Conservation (phyloP, 2,797 vertebrate genomes). For the Tapera naevia region DNA sequence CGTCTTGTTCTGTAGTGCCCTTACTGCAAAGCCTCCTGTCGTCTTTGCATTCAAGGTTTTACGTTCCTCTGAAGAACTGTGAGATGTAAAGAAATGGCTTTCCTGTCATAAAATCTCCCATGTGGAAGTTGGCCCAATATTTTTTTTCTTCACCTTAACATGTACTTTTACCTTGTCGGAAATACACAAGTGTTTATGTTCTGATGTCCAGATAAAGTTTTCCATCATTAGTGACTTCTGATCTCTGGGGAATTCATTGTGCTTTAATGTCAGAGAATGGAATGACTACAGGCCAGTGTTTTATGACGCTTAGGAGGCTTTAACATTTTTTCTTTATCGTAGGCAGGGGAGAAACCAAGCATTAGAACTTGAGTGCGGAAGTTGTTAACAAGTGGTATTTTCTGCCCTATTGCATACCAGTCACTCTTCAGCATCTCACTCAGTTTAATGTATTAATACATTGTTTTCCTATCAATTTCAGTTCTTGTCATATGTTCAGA, state of each 20-base stretch:
- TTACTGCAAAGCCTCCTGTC: not conserved
- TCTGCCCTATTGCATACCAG: not conserved
- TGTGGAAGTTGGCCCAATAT: not conserved
- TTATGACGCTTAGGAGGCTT: not conserved
- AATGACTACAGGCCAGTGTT: not conserved
- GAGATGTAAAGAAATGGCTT: not conserved
- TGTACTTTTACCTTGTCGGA: constrained; percentile 21
- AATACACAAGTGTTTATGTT: constrained; percentile 26
- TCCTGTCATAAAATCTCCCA: not conserved
- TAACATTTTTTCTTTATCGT: not conserved
- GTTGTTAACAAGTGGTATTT: not conserved
- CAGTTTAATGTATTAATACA: not conserved
- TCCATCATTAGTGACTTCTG: not conserved
- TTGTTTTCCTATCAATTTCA: not conserved
- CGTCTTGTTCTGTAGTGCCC: not conserved
- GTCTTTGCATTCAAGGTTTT: not conserved
- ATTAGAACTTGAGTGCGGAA: not conserved
- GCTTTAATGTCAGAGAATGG: not conserved
- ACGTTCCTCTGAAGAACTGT: not conserved
- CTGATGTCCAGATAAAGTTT: constrained; percentile 12
- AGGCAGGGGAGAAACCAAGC: not conserved
- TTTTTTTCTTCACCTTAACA: not conserved
- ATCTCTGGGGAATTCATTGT: constrained; percentile 8
- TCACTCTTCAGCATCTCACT: not conserved
- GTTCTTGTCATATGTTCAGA: not conserved